Conservation (phyloP, 92 coral and sea anemone species). For the Parazoanthus darwini region DNA sequence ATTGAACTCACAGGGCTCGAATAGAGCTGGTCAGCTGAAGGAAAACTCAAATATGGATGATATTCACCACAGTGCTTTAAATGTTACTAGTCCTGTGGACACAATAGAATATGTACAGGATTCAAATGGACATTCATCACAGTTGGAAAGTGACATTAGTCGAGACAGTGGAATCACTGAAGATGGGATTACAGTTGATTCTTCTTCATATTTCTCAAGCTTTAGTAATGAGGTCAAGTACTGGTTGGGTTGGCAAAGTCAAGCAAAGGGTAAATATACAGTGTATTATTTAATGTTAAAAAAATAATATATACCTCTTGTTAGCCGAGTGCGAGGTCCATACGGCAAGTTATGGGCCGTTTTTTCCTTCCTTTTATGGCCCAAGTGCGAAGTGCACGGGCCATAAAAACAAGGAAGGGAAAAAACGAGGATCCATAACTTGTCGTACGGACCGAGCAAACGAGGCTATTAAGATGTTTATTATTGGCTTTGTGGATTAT, state of each 20-base stretch:
- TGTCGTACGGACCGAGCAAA: no score
- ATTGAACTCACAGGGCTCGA: constrained; percentile 7
- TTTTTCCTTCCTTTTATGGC: no score
- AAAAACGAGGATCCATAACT: no score
- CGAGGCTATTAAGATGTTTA: no score
- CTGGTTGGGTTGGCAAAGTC: constrained; percentile 75
- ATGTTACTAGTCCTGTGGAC: neutral
- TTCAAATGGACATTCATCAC: constrained; percentile 38
- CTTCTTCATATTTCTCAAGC: constrained; percentile 60
- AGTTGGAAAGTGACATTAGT: constrained; percentile 47
- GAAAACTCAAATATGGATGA: constrained; percentile 2
- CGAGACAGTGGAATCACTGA: constrained; percentile 49
- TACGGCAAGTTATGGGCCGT: no score
- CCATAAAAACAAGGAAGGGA: no score
- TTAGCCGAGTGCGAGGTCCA: no score
- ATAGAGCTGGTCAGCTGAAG: neutral
- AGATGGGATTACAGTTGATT: constrained; percentile 5
- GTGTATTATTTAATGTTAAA: neutral
- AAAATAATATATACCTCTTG: no score
- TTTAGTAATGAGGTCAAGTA: constrained; percentile 84
- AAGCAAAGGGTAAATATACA: constrained; percentile 23
- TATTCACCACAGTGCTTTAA: neutral
- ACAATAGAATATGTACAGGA: constrained; percentile 19
- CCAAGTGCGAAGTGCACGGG: no score
- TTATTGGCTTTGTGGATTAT: no score